Percentiles rank a stretch among this genome's conserved stretches.
These are phyloP conservation scores for Rhynchonycteris naso DNA, from an alignment of 2,797 vertebrate species.

Conservation along the genomic window DNA sequence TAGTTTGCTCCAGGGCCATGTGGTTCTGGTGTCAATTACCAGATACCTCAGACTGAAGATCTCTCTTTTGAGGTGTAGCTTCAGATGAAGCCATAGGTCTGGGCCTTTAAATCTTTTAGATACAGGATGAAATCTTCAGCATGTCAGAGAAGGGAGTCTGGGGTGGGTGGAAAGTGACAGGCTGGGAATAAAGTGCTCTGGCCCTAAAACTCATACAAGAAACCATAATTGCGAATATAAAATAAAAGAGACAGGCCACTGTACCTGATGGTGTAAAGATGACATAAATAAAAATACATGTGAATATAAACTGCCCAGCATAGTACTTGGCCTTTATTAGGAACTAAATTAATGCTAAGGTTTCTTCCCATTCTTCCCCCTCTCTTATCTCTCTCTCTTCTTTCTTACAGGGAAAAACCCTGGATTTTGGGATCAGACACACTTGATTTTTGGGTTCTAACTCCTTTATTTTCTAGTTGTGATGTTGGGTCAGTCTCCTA, in stretches of 20 bases:
- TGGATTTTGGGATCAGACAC: not conserved
- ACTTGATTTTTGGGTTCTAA: constrained; percentile 24
- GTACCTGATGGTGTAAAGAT: not conserved
- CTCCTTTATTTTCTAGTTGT: not conserved
- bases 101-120: not conserved
- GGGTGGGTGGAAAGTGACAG: not conserved
- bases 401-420: not conserved
- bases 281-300: not conserved
- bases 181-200: not conserved
- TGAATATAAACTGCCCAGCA: not conserved
- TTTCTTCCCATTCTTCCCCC: not conserved
- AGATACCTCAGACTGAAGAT: not conserved
- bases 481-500: not conserved
- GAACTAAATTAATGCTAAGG: not conserved
- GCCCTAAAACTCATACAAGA: not conserved
- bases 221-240: not conserved
- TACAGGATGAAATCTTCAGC: not conserved
- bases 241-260: not conserved
- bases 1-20: not conserved
- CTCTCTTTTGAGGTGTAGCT: not conserved
- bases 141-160: not conserved
- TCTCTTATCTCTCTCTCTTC: not conserved
- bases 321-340: not conserved
- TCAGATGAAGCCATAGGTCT: not conserved
- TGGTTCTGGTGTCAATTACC: not conserved